Evolutionary conservation across 2,113 vertebrate genomes (phyloP), one percentile per base, ranked within the genome.

Genomic region (Oryzias javanicus): DNA sequence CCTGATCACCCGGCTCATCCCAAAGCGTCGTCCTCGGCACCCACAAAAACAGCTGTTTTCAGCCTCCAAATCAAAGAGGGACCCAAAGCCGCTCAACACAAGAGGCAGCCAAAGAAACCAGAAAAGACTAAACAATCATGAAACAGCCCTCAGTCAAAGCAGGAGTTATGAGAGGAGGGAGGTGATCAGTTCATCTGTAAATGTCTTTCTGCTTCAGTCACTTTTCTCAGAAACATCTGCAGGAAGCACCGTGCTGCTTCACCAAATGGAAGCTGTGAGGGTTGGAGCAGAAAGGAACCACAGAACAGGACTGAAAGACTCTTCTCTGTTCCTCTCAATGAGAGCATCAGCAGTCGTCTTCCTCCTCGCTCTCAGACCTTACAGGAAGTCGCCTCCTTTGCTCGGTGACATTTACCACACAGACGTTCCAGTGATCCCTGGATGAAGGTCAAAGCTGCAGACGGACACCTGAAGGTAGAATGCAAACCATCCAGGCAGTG

Each of bases 401-500:
- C 20, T 49, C 58, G 6, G 24, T 50, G 52, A 62, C 59, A 62
- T 70, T 70, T 56, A 55, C 14, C 2, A 14, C 8, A 1, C 15
- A n/a, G 35, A 61, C 41, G 14, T 61, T 40, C 55, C 51, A 6
- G 16, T 70, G 19, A 45, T 0, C 40, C 20, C 45, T 20, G 22
- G 18, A 6, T 14, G 22, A 54, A 48, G 22, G 14, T 27, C 19
- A 22, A 44, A 60, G 14, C 19, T 25, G 25, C 25, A 4, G 25
- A 25, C 25, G 20, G 16, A 6, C 7, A 35, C 29, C 7, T 35
- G 8, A 10, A 35, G 29, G 29, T 35, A 35, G 29, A 10, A 8
- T 35, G 29, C 2, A 8, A 35, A 35, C 29, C 7, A 35, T 35
- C 29, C 10, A 35, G 10, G 29, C 29, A 35, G 29, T 35, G 29